Conservation (phyloP, 2,113 vertebrate genomes). For the Hippocampus guttulatus region DNA sequence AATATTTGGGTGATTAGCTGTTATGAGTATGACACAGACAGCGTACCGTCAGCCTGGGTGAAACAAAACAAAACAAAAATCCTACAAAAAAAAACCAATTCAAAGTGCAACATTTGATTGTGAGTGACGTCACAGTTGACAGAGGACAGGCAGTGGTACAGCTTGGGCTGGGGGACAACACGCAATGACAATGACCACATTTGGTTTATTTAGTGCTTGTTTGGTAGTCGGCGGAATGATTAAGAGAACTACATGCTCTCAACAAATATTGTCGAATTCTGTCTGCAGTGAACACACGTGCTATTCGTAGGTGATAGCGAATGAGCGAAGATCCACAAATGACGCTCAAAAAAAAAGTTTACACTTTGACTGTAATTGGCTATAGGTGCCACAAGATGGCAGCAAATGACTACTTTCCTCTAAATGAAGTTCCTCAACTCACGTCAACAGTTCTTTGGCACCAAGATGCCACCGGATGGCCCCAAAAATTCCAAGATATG, state of each 20-base stretch:
- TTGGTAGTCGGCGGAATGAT: neutral
- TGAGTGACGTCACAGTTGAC: constrained; percentile 87
- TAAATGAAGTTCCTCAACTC: neutral
- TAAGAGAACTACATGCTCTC: neutral
- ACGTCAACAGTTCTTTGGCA: neutral
- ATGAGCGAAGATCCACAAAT: too few species aligned
- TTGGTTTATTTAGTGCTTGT: neutral
- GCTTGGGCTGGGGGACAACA: constrained; percentile 82
- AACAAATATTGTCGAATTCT: too few species aligned
- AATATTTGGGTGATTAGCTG: constrained; percentile 64
- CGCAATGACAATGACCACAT: constrained; percentile 39
- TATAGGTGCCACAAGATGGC: neutral
- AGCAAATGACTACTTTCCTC: neutral
- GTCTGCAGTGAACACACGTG: too few species aligned
- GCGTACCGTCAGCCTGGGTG: constrained; percentile 72
- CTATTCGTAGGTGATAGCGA: too few species aligned
- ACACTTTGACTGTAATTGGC: neutral
- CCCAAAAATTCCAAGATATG: neutral
- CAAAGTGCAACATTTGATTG: constrained; percentile 94
- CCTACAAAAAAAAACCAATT: constrained; percentile 10
- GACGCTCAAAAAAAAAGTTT: neutral
- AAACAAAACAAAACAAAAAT: constrained; percentile 58
- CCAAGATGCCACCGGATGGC: neutral
- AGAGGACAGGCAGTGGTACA: constrained; percentile 84
- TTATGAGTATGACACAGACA: constrained; percentile 51